phyloP scores from a whole-genome alignment of 2,888 invertebrate species.

The Malacosoma neustria region DNA sequence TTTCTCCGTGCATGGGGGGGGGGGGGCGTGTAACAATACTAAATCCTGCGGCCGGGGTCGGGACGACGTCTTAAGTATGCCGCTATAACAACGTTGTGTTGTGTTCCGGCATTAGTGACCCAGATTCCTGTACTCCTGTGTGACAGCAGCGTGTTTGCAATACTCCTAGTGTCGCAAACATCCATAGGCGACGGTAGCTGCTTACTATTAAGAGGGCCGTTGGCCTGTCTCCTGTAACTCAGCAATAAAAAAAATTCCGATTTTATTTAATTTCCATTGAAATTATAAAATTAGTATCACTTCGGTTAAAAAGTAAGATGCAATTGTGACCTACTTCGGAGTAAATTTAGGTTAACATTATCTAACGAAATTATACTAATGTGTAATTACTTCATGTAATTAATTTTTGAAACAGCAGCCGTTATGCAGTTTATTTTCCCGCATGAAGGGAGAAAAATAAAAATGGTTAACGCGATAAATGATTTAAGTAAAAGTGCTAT shows the following conservation, averaged over 20 bases:
- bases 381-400: too few species aligned
- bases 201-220: background rate
- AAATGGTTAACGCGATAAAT: slow-evolving; percentile 42
- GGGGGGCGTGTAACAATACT: too few species aligned
- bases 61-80: background rate
- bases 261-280: too few species aligned
- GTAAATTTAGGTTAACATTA: too few species aligned
- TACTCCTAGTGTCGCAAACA: background rate
- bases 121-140: background rate
- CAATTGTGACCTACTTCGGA: too few species aligned
- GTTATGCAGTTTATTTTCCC: slow-evolving; percentile 1
- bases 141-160: background rate
- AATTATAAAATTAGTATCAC: too few species aligned
- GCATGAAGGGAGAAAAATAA: slow-evolving; percentile 31
- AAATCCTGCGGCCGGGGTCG: too few species aligned
- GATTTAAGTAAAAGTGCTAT: slow-evolving; percentile 50
- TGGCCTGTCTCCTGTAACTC: background rate
- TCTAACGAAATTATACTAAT: too few species aligned
- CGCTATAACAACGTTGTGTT: background rate
- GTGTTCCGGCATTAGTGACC: background rate
- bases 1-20: too few species aligned
- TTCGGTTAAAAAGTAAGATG: too few species aligned
- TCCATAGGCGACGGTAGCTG: background rate
- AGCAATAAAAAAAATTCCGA: background rate
- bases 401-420: too few species aligned